These are phyloP conservation scores for Entosphenus tridentatus DNA, from an alignment of 2,113 vertebrate genomes.

Conservation along the genomic window DNA sequence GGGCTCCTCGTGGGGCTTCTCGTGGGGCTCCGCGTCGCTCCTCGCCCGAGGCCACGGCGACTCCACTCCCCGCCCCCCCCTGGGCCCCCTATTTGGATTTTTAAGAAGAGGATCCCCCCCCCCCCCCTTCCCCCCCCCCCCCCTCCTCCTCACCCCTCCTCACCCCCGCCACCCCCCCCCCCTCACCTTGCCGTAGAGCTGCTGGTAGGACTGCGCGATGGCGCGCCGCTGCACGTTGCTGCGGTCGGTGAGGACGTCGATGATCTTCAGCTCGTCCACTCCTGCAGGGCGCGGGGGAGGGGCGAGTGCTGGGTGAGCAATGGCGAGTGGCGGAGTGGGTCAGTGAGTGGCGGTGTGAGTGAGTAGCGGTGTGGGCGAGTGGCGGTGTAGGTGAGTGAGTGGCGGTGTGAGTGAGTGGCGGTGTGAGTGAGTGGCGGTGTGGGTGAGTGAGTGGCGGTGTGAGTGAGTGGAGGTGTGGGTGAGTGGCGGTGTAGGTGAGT, in stretches of 20 bases:
- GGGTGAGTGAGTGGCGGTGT: not conserved
- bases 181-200: not conserved
- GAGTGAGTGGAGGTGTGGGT: not conserved
- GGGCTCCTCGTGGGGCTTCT: no score
- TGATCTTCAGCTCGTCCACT: not conserved
- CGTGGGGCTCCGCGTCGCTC: no score
- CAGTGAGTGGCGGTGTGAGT: not conserved
- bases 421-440: not conserved
- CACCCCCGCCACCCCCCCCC: not conserved
- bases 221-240: not conserved
- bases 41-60: no score
- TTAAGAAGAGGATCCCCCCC: not conserved
- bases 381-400: not conserved
- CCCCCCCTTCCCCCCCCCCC: not conserved
- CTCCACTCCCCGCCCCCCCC: no score
- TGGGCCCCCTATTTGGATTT: no score
- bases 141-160: not conserved
- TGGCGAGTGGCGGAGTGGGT: not conserved
- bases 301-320: not conserved
- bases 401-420: not conserved
- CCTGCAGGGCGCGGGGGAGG: not conserved
- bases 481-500: not conserved
- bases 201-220: slow-evolving; percentile 5
- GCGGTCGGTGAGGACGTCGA: slow-evolving; percentile 3
- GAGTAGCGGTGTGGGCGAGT: not conserved